Percentiles rank a stretch among this genome's conserved stretches.
These are phyloP conservation scores for Oreochromis spilurus DNA, from an alignment of 2,113 vertebrate genomes.

Conservation along the genomic window DNA sequence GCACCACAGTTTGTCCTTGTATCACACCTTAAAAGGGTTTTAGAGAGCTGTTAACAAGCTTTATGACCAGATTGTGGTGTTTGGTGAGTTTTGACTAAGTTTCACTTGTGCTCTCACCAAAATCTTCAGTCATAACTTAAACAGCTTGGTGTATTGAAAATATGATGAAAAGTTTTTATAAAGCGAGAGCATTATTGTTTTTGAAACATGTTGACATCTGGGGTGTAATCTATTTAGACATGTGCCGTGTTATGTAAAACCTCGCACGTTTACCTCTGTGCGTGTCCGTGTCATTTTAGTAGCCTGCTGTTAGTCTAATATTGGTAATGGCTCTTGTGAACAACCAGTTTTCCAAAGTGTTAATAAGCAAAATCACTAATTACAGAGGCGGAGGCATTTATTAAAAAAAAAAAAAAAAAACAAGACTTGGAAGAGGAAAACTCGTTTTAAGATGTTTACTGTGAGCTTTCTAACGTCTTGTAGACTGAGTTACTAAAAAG, in stretches of 20 bases:
- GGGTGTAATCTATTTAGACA: background rate
- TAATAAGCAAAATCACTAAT: background rate
- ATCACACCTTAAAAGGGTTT: background rate
- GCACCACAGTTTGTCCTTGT: background rate
- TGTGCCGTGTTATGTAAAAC: background rate
- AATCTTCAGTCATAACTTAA: background rate
- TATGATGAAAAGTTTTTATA: background rate
- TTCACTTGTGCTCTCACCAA: background rate
- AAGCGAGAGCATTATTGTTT: background rate
- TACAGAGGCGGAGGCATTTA: background rate
- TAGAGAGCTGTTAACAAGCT: background rate
- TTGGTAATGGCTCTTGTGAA: background rate
- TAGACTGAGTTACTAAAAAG: background rate
- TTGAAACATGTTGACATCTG: background rate
- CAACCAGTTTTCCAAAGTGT: background rate
- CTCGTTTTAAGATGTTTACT: background rate
- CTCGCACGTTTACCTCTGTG: background rate
- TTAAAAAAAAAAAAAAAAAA: background rate
- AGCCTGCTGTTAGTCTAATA: background rate
- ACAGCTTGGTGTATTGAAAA: background rate
- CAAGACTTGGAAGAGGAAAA: background rate
- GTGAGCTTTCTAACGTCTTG: rapidly evolving
- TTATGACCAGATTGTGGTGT: background rate
- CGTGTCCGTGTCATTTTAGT: background rate
- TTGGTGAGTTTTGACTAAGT: background rate